A percentile compares a stretch with the other conserved stretches of the same genome.
Evolutionary conservation across 2,888 invertebrate species (phyloP).

Genomic region (Synanthedon tipuliformis): DNA sequence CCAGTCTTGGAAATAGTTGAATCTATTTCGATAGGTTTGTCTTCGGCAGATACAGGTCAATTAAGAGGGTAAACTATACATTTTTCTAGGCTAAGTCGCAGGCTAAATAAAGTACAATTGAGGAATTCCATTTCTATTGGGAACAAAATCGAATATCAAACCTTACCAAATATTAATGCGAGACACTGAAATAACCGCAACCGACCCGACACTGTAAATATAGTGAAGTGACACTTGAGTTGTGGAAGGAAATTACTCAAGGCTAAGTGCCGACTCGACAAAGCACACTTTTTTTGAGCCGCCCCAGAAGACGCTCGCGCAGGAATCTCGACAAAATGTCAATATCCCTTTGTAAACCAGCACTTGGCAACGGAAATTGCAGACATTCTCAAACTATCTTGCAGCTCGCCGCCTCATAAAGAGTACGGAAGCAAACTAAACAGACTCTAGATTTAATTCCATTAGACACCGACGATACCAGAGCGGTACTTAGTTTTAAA

Average conservation of each 20-base stretch:
- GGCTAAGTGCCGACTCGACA: constrained; percentile 22
- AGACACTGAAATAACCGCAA: constrained; percentile 11
- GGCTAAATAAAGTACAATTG: too few relatives aligned
- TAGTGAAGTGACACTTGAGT: constrained; percentile 31
- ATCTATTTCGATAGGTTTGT: too few relatives aligned
- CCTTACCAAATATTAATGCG: not conserved
- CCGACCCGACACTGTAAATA: constrained; percentile 14
- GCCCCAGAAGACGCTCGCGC: constrained; percentile 10
- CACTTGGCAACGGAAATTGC: constrained; percentile 12
- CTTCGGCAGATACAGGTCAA: too few relatives aligned
- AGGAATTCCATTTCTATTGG: too few relatives aligned
- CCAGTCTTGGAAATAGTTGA: too few relatives aligned
- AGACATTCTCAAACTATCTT: constrained; percentile 9
- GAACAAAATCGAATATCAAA: not conserved
- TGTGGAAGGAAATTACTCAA: constrained; percentile 41
- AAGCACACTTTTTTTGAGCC: constrained; percentile 26
- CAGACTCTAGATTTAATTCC: constrained; percentile 33
- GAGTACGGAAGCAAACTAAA: constrained; percentile 13
- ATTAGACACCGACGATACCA: constrained; percentile 29
- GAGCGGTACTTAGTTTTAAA: constrained; percentile 27
- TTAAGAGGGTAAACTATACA: too few relatives aligned
- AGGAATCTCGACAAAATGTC: constrained; percentile 22
- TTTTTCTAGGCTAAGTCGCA: too few relatives aligned
- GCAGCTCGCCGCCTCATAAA: constrained; percentile 7
- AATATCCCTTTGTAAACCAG: constrained; percentile 16